Base-by-base conservation (phyloP, 2,797 vertebrate species). In the Phrynocephalus vlangalii region DNA sequence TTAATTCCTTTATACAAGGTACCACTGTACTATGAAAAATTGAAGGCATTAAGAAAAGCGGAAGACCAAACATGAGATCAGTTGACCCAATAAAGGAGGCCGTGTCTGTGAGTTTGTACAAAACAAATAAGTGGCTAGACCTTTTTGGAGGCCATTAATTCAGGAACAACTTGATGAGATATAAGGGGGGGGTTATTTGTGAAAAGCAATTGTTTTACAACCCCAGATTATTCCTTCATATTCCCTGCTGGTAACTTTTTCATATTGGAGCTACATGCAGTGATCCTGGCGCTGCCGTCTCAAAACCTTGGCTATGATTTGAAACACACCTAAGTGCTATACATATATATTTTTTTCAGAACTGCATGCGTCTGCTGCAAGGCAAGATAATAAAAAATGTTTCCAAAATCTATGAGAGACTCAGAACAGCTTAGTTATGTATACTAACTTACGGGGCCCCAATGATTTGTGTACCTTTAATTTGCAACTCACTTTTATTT, bases 221-320 rank as follows among this genome's bases (percentile, higher is more conserved):
- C n/a, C 79, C 90, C 81, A 13, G 50, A 79, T 24, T 81, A 86
- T 67, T 82, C 89, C 33, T 44, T 72, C 30, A n/a, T 50, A 26
- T 33, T 70, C 66, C 18, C 75, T 24, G 0, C 18, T n/a, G 77
- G 6, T 18, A 90, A 11, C 9, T 28, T 90, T 30, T 92, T 28
- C 56, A 70, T 11, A 91, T 28, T 15, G 73, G 85, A 78, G 8
- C 38, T 38, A 68, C 24, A 73, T 15, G 86, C 79, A 75, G 72
- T 16, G 8, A 24, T 83, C 28, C 68, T 30, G n/a, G n/a, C 16
- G n/a, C 80, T 89, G 11, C 4, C 75, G 66, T 0, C 38, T 20
- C 33, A 83, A 33, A 7, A 78, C n/a, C 8, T 16, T 67, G 33
- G 86, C 80, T 84, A 83, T 89, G 90, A 87, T 84, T 56, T 86